Evolutionary conservation across 2,888 invertebrate genomes (phyloP), one percentile per base, ranked within the genome.

Genomic region (Lagria hirta): DNA sequence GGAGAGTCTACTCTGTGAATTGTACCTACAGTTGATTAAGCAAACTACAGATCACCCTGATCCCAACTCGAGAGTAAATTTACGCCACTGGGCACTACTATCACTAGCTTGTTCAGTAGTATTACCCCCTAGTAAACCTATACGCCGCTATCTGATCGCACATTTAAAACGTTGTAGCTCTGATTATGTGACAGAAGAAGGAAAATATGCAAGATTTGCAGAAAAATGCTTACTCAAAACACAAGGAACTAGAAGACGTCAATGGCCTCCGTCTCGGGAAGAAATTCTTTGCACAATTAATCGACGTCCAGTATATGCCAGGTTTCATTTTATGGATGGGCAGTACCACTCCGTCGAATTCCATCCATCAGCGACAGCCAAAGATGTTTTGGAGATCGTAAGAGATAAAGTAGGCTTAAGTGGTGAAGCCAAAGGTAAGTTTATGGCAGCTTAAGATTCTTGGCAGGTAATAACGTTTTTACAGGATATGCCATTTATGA

Each of bases 331-430:
- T 62, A 85, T 95, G 81, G 95, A 95, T 68, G 94, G 94, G 1
- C 93, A 94, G 65, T 94, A 93, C 67, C 90, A 95, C 70, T 90
- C 93, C 0, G 84, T 96, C 0, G 95, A 95, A 72, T 96, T 96
- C 73, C 92, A 95, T 64, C 92, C 95, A 0, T 92, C 92, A 16
- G 90, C 94, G 28, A 92, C 93, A 0, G 88, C 93, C 2, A 83
- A 84, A 60, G 93, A 95, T 65, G 88, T 95, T 2, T 84, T 94
- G 67, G 83, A 87, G 63, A 84, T 88, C 65, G 85, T 96, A 26
- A 81, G 91, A 55, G 85, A 85, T 55, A 95, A 94, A 75, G 91
- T 96, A 58, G 95, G 95, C 0, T 80, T 93, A 42, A 80, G 81
- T 43, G 82, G 86, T 40, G 77, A 82, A 37, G 88, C 88, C 4